A percentile compares a stretch with the other conserved stretches of the same genome.
Evolutionary conservation across 2,888 invertebrate species (phyloP).

Genomic region (Perithous albicinctus): DNA sequence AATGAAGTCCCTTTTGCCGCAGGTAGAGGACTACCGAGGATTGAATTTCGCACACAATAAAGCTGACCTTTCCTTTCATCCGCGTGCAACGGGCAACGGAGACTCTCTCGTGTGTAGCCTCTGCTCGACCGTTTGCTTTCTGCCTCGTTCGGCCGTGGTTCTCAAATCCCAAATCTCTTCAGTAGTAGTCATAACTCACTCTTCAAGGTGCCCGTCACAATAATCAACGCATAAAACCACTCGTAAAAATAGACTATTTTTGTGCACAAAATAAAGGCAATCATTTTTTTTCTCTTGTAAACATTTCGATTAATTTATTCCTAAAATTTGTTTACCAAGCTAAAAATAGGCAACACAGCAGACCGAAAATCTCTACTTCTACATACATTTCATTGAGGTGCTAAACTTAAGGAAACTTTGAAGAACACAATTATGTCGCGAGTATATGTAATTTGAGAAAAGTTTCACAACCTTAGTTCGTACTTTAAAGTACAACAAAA

Average conservation of each 20-base stretch:
- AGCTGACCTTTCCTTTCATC: conserved; percentile 72
- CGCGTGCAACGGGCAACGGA: conserved; percentile 41
- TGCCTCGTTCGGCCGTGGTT: conserved; percentile 61
- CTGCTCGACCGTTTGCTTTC: conserved; percentile 48
- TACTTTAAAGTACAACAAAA: too few species aligned
- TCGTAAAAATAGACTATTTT: not conserved
- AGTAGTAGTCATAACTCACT: conserved; percentile 2
- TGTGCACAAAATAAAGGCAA: not conserved
- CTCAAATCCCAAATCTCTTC: conserved; percentile 56
- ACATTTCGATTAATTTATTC: too few species aligned
- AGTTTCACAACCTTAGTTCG: too few species aligned
- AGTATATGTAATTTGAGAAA: too few species aligned
- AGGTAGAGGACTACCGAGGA: conserved; percentile 64
- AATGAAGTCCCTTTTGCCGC: conserved; percentile 53
- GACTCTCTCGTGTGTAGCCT: conserved; percentile 42
- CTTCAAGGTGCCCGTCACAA: conserved; percentile 1
- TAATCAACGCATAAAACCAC: not conserved
- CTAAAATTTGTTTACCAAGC: too few species aligned
- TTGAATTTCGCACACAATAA: conserved; percentile 77
- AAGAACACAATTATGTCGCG: too few species aligned
- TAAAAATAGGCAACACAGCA: too few species aligned
- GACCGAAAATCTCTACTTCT: too few species aligned
- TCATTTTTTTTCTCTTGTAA: too few species aligned
- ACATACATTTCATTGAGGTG: too few species aligned
- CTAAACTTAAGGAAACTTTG: too few species aligned